Evolutionary conservation across 2,797 vertebrate species (phyloP).

Genomic region (Sebastes matsubarae): DNA sequence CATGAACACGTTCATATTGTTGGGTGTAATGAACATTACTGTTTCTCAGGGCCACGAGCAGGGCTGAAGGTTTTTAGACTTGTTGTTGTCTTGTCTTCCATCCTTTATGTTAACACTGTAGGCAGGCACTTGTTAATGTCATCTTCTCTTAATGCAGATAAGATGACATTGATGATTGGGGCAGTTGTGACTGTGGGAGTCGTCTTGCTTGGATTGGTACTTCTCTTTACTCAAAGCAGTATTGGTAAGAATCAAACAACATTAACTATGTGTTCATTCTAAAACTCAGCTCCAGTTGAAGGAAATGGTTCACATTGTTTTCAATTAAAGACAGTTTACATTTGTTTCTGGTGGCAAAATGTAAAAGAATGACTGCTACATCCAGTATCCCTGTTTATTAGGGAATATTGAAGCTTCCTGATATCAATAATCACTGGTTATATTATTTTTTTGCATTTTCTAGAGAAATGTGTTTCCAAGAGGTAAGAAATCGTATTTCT

Average conservation of each 20-base stretch:
- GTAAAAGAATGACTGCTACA: no score
- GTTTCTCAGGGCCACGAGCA: rapidly evolving
- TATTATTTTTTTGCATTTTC: background rate
- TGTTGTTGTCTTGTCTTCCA: no score
- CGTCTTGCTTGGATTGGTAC: background rate
- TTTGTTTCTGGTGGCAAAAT: no score
- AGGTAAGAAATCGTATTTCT: background rate
- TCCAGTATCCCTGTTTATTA: no score
- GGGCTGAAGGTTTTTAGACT: no score
- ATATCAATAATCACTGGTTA: background rate
- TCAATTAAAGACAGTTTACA: background rate
- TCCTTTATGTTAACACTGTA: background rate
- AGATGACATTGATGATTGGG: background rate
- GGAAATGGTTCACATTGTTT: background rate
- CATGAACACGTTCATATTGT: no score
- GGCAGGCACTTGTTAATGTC: background rate
- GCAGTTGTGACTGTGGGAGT: background rate
- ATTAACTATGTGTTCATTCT: background rate
- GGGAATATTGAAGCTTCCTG: no score
- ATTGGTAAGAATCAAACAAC: background rate
- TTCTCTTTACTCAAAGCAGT: background rate
- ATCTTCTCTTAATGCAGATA: background rate
- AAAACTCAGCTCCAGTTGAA: background rate
- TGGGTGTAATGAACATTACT: no score
- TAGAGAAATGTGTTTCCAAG: background rate